Percentiles rank a stretch among this genome's conserved stretches.
Conservation (phyloP, 2,797 vertebrate species). For the Urophycis tenuis region DNA sequence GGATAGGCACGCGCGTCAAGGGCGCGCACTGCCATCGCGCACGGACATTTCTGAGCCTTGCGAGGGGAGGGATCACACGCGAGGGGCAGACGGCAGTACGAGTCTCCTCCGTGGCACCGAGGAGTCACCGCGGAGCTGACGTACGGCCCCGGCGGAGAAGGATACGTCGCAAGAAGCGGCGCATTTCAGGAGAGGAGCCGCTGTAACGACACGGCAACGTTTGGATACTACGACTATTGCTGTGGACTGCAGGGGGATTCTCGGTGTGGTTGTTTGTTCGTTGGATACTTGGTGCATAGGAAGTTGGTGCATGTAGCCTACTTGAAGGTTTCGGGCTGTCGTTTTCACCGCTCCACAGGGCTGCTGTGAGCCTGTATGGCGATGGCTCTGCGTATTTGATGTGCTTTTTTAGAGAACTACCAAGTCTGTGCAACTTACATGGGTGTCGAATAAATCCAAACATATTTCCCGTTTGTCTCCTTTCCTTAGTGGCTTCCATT, state of each 20-base stretch:
- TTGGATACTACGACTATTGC: neutral
- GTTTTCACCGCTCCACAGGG: too few species aligned
- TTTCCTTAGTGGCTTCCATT: neutral
- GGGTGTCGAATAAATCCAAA: neutral
- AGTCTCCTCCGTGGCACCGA: slow-evolving; percentile 15
- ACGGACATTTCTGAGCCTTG: slow-evolving; percentile 24
- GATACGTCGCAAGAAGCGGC: too few species aligned
- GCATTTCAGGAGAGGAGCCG: too few species aligned
- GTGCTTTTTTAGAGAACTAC: neutral
- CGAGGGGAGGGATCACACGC: slow-evolving; percentile 62
- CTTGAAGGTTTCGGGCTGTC: slow-evolving; percentile 6
- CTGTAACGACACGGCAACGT: too few species aligned
- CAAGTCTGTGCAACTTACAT: neutral
- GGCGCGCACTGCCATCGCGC: neutral
- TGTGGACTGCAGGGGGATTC: neutral
- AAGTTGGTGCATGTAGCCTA: neutral
- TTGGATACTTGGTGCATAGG: slow-evolving; percentile 11
- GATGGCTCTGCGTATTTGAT: neutral
- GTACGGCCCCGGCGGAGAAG: too few species aligned
- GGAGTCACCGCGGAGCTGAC: neutral
- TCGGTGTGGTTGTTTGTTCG: neutral
- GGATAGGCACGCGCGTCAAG: neutral
- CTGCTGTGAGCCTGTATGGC: too few species aligned
- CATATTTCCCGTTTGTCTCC: neutral
- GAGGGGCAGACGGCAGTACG: slow-evolving; percentile 36